Evolutionary conservation across 2,113 vertebrate species (phyloP).

Genomic region (Ciconia stormi): DNA sequence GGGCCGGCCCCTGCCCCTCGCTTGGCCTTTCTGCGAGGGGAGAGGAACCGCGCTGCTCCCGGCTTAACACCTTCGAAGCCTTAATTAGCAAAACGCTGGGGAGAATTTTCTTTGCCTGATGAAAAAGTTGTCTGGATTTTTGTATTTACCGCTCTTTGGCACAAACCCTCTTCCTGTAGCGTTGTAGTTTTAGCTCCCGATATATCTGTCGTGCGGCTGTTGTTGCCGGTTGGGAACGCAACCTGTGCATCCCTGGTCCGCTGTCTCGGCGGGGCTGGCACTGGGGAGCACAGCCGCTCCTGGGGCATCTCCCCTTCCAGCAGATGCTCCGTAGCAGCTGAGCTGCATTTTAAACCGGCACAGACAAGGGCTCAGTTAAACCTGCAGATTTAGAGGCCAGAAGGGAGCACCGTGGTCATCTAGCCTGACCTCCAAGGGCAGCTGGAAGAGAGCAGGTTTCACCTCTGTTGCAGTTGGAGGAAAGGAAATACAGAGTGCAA

Average conservation of each 20-base stretch:
- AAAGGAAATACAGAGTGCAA: background rate
- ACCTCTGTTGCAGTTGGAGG: too few species aligned
- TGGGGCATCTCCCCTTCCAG: background rate
- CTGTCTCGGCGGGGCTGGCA: background rate
- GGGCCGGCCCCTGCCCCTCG: background rate
- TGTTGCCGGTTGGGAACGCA: background rate
- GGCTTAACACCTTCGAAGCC: background rate
- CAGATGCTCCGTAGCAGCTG: too few species aligned
- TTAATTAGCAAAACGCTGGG: background rate
- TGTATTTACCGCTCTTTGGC: constrained; percentile 10
- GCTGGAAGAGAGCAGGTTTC: background rate
- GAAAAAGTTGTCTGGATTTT: constrained; percentile 30
- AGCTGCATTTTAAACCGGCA: background rate
- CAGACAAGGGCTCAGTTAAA: background rate
- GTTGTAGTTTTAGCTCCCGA: background rate
- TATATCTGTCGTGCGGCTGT: background rate
- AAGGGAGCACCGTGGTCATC: background rate
- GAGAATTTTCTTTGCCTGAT: constrained; percentile 42
- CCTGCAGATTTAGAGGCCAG: background rate
- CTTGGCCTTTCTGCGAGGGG: too few species aligned
- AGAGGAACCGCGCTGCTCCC: background rate
- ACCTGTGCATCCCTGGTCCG: too few species aligned
- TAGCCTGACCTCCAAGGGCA: background rate
- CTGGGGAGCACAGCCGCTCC: background rate
- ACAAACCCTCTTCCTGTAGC: background rate